Conservation (phyloP, 2,113 vertebrate species). For the Perccottus glenii region DNA sequence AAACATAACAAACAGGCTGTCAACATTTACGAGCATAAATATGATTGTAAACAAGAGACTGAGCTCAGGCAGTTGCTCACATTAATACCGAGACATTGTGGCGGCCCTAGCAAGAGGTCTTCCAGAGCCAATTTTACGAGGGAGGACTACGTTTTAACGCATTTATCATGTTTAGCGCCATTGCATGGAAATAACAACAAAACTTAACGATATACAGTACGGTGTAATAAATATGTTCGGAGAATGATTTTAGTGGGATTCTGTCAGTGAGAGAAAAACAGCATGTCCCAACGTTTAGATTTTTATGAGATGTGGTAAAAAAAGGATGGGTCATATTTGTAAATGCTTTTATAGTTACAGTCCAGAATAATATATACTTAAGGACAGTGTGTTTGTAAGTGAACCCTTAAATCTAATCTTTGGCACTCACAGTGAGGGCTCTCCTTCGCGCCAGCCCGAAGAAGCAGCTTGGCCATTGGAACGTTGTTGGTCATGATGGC, state of each 20-base stretch:
- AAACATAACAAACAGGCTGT: constrained; percentile 21
- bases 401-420: no score
- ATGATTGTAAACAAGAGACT: constrained; percentile 12
- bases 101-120: not conserved
- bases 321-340: not conserved
- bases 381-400: no score
- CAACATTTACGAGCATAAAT: constrained; percentile 12
- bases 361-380: not conserved
- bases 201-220: not conserved
- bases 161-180: not conserved
- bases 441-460: constrained; percentile 88
- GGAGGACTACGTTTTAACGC: not conserved
- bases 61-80: not conserved
- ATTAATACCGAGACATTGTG: not conserved
- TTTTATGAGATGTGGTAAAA: constrained; percentile 5
- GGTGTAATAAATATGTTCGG: not conserved
- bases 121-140: not conserved
- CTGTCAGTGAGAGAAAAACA: not conserved
- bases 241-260: not conserved
- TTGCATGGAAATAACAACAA: not conserved
- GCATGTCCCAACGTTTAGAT: not conserved
- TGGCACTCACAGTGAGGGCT: constrained; percentile 90
- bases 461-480: constrained; percentile 87
- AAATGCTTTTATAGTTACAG: constrained; percentile 3
- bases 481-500: constrained; percentile 94